These are phyloP conservation scores for Pararge aegeria DNA, from an alignment of 1,140 invertebrate genomes.

Conservation along the genomic window DNA sequence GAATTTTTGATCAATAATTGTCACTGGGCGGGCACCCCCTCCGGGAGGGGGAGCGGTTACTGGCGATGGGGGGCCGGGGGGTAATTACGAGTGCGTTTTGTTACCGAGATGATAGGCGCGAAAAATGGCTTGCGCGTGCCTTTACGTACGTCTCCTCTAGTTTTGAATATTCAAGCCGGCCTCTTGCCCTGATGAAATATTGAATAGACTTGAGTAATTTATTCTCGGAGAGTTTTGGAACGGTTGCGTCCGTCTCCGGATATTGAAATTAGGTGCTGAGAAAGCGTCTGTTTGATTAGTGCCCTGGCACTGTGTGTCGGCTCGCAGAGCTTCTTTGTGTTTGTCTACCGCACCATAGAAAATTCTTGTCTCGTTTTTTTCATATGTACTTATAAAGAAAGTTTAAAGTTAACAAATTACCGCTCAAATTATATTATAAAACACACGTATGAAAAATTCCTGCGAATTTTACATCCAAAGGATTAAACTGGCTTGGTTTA, in stretches of 20 bases:
- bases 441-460: too few species aligned
- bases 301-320: conserved; percentile 3
- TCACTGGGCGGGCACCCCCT: conserved; percentile 70
- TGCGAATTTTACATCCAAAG: too few species aligned
- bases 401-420: too few species aligned
- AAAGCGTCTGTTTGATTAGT: conserved; percentile 57
- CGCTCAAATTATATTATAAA: too few species aligned
- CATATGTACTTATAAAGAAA: too few species aligned
- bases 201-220: conserved; percentile 75
- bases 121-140: conserved; percentile 78
- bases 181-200: conserved; percentile 75
- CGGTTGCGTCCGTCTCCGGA: conserved; percentile 66
- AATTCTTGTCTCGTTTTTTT: too few species aligned
- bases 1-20: conserved; percentile 80
- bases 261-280: conserved; percentile 78
- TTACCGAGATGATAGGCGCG: conserved; percentile 78
- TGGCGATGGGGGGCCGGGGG: conserved; percentile 40
- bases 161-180: conserved; percentile 76
- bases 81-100: conserved; percentile 79
- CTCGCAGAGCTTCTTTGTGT: background rate
- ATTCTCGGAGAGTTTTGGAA: conserved; percentile 72
- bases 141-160: conserved; percentile 71
- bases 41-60: conserved; percentile 34
- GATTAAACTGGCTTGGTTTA: too few species aligned
- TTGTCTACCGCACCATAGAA: too few species aligned